Percentiles rank a stretch among this genome's conserved stretches.
Evolutionary conservation across 2,113 vertebrate species (phyloP).

Genomic region (Isurus oxyrinchus): DNA sequence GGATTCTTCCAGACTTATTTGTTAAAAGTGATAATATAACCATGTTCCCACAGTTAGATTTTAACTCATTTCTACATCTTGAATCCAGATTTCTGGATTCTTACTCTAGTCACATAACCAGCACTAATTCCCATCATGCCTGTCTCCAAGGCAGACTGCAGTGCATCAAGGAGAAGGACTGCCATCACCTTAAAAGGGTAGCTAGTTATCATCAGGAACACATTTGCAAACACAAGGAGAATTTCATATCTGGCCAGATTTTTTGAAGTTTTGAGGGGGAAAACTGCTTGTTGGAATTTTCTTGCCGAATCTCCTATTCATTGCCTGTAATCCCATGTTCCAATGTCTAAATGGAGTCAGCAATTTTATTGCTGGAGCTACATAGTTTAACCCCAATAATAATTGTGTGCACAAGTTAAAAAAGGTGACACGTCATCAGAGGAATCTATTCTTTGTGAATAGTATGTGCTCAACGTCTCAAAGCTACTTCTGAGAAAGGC

Average conservation of each 20-base stretch:
- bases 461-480: neutral
- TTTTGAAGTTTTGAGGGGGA: neutral
- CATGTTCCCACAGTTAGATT: neutral
- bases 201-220: neutral
- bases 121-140: neutral
- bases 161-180: neutral
- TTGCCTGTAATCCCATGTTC: too few species aligned
- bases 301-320: neutral
- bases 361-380: neutral
- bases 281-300: neutral
- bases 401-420: neutral
- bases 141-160: neutral
- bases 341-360: neutral
- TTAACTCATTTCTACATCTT: neutral
- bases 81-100: neutral
- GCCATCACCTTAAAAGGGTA: too few species aligned
- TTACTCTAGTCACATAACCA: neutral
- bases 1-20: too few species aligned
- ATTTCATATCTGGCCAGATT: neutral
- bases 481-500: neutral
- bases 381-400: neutral
- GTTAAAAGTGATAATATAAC: too few species aligned
- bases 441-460: neutral
- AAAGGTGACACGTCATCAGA: neutral
- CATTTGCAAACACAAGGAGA: neutral